Base-by-base conservation (phyloP, 2,113 vertebrate genomes). In the Sinosuthora webbiana region DNA sequence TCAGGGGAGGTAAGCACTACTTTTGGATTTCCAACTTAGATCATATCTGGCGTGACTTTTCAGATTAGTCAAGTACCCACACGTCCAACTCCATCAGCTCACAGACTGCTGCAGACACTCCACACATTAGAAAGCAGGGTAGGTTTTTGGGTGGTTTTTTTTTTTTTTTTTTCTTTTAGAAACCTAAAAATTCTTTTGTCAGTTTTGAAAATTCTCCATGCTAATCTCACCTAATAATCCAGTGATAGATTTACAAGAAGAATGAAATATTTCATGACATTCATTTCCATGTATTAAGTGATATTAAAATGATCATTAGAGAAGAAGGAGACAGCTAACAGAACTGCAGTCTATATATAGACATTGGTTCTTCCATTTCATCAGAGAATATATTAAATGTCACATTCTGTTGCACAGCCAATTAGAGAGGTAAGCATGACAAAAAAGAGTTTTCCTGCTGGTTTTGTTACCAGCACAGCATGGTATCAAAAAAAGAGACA, bases 391-490 rank as follows among this genome's bases (percentile, higher is more conserved):
- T 88, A 90, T 77, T 92, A 97, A 97, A 97, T 95, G 95, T 86
- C 96, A 97, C 92, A 97, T 94, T 97, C 94, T 92, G 90, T 95
- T 95, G 90, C 85, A 77, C 49, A 77, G 88, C 67, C 75, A 90
- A 88, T 95, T 96, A 94, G 78, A 92, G 85, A 95, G 68, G 92
- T 92, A 96, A 92, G 50, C 59, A 86, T 55, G 95, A 83, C 55
- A 91, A 81, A 77, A 97, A 92, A 73, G 78, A 76, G 20, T 90
- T 90, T 94, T 80, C 95, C 94, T 94, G 85, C 95, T 95, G 95
- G 31, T 94, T 95, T 95, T 93, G 82, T 85, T 97, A 95, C 79
- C 57, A 94, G 75, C 94, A 85, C 90, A 90, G 94, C 63, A 45
- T 49, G 87, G 63, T 12, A 90, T 56, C 15, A 39, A 64, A 84